Evolutionary conservation across 2,797 vertebrate genomes (phyloP), one percentile per base, ranked within the genome.

Genomic region (Fistularia commersonii): DNA sequence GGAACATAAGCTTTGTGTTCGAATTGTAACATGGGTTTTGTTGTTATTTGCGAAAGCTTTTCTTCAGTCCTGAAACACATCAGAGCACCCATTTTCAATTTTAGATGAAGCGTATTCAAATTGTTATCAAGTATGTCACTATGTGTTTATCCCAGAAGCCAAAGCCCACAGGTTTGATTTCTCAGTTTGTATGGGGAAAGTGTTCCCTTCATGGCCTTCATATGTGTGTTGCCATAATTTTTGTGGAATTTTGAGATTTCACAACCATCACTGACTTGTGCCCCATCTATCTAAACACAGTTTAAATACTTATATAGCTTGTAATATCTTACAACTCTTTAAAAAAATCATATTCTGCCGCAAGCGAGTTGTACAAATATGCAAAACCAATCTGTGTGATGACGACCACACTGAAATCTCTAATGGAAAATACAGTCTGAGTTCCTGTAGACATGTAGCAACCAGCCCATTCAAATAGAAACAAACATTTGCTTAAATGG

Each of bases 381-480:
- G 66, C 52, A 8, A 64, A 73, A 57, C 40, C 9, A 45, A 55
- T 72, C 31, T 50, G 23, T 7, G 31, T 1, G 8, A 57, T 59
- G 60, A 69, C 51, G 33, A 64, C 55, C 57, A 61, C 56, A 45
- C 38, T 35, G 37, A 48, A 42, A 11, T 75, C 9, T 7, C 42
- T 51, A 23, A 77, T 82, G 74, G 66, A 75, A 81, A 81, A 73
- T 47, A 13, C 48, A 78, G 51, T 6, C 34, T 0, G 8, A 32
- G 47, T 57, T 54, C 42, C 38, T 35, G 49, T 9, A 58, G 75
- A 71, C 72, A 51, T 71, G 76, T 71, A 72, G 69, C 69, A 61
- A 74, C 79, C 72, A 31, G 64, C 54, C 55, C 41, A 55, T 57
- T 79, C 61, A 31, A 72, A 73, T 15, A 66, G 58, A 82, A 78